Evolutionary conservation across 2,888 invertebrate species (phyloP), one percentile per base, ranked within the genome.

Genomic region (Alloscopus bannaensis): DNA sequence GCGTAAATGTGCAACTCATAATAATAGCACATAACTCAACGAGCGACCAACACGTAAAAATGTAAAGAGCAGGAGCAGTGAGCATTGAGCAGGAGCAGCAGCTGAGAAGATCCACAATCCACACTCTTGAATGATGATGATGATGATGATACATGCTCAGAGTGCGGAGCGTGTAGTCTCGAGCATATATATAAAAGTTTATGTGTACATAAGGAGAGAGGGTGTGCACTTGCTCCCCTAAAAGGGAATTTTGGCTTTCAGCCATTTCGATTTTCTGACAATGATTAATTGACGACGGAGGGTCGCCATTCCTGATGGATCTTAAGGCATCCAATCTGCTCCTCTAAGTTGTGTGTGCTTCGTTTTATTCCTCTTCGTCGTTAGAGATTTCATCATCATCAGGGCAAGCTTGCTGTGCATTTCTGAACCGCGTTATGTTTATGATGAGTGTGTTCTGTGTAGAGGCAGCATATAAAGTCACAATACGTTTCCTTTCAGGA

Each of bases 201-300:
- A n/a, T n/a, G n/a, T n/a, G n/a, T n/a, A n/a, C 65, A 57, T 26
- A 62, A 59, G 55, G 57, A 50, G 57, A 40, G 72, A 81, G 81
- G 83, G 79, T 80, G 79, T 79, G 81, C 85, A 83, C 84, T 84
- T 80, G 79, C 81, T 79, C 85, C 84, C 84, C 83, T 83, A 84
- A 83, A 85, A 85, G 86, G 86, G 84, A 84, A 83, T 84, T 84
- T 86, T 86, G 86, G 86, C 86, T 85, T 83, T 84, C 84, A 85
- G 86, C 86, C 86, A 86, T 86, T 86, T 86, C 85, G 85, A 85
- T 84, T 83, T 81, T 83, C 83, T 86, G 86, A 86, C 86, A 86
- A 80, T 86, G 86, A 86, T 86, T 86, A 86, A 86, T 86, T 85
- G 85, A 81, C 81, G 80, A 84, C 84, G 83, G 80, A 83, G 86